Conservation (phyloP, 2,113 vertebrate genomes). For the Petrocephalus microphthalmus region DNA sequence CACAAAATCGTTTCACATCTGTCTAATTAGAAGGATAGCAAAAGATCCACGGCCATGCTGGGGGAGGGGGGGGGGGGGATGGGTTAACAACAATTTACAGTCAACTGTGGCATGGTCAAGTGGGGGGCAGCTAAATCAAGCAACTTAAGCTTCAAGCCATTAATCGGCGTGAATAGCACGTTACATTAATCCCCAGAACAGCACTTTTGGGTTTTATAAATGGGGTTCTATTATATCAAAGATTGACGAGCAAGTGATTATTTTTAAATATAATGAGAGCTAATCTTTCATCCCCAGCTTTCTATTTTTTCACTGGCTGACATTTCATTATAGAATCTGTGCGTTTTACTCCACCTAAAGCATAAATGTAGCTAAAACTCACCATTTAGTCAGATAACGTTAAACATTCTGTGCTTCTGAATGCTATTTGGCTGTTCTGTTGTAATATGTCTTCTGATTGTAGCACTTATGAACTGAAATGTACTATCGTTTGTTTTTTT, state of each 20-base stretch:
- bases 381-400: not conserved
- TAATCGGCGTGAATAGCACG: not conserved
- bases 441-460: constrained; percentile 5
- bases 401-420: constrained; percentile 9
- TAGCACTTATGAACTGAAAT: constrained; percentile 15
- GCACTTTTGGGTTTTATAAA: not conserved
- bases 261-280: not conserved
- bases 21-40: not conserved
- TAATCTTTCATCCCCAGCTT: not conserved
- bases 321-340: not conserved
- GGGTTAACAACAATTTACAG: not conserved
- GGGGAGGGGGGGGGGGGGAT: not conserved
- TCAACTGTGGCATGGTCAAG: not conserved
- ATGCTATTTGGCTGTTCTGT: constrained; percentile 11
- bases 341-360: not conserved
- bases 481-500: not conserved
- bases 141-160: not conserved
- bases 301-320: not conserved
- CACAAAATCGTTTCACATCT: not conserved
- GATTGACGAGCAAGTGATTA: not conserved
- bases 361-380: not conserved
- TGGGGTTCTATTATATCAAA: not conserved
- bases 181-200: not conserved
- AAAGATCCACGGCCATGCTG: not conserved
- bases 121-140: not conserved